Conservation (phyloP, 2,113 vertebrate species). For the Gorsachius goisagi region DNA sequence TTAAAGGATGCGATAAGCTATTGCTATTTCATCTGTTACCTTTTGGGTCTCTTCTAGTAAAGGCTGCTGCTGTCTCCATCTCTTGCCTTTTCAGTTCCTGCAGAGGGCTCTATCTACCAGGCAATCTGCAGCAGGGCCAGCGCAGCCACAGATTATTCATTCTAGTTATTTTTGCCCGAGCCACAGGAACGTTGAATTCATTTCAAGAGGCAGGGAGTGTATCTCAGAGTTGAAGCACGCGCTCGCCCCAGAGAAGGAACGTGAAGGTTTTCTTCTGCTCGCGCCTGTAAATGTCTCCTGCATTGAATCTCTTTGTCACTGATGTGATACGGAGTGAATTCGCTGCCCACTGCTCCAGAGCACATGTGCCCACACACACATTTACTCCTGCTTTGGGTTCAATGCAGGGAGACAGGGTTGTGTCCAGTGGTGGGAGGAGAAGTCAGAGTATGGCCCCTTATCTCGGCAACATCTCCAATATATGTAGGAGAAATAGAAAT, state of each 20-base stretch:
- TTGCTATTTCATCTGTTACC: background rate
- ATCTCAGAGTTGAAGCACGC: slow-evolving; percentile 30
- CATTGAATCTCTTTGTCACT: background rate
- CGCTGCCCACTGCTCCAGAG: background rate
- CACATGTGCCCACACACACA: background rate
- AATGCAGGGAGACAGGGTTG: background rate
- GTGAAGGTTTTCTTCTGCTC: slow-evolving; percentile 49
- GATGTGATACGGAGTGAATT: background rate
- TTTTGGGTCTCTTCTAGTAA: background rate
- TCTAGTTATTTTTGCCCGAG: background rate
- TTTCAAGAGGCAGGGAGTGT: slow-evolving; percentile 42
- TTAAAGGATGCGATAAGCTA: background rate
- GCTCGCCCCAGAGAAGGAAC: background rate
- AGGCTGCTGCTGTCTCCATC: background rate
- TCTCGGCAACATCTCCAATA: background rate
- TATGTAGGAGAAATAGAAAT: background rate
- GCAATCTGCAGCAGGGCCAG: background rate
- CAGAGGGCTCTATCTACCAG: slow-evolving; percentile 63
- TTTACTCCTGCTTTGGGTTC: background rate
- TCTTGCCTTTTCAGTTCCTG: slow-evolving; percentile 19
- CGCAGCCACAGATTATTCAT: background rate
- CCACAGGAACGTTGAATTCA: slow-evolving; percentile 62
- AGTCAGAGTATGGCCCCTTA: background rate
- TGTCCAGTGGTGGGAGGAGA: background rate
- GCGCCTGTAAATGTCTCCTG: background rate